Conservation (phyloP, 2,888 invertebrate genomes). For the Phlogophora meticulosa region DNA sequence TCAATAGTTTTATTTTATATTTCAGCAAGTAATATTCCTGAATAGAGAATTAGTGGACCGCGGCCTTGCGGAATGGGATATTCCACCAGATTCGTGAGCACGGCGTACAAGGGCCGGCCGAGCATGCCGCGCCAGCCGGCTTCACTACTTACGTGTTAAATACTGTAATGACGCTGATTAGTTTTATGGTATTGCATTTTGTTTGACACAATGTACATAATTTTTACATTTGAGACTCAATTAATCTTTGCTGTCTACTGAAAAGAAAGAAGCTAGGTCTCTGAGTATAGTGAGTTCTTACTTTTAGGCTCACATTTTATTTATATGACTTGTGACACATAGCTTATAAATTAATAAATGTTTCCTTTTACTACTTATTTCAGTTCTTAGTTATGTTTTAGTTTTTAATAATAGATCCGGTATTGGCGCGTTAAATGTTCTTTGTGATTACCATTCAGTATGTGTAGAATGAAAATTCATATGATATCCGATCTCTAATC, state of each 20-base stretch:
- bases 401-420: slow-evolving; percentile 47
- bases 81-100: slow-evolving; percentile 88
- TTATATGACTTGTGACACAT: slow-evolving; percentile 79
- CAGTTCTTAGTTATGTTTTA: slow-evolving; percentile 59
- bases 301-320: slow-evolving; percentile 73
- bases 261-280: slow-evolving; percentile 66
- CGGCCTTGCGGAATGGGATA: slow-evolving; percentile 95
- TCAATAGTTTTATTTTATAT: slow-evolving; percentile 65
- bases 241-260: slow-evolving; percentile 60
- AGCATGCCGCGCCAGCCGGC: slow-evolving; percentile 52
- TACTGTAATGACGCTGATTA: slow-evolving; percentile 77
- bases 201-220: slow-evolving; percentile 78
- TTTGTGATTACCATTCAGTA: slow-evolving; percentile 59
- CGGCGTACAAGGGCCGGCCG: slow-evolving; percentile 43
- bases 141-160: slow-evolving; percentile 60
- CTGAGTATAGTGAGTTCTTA: slow-evolving; percentile 66
- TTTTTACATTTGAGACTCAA: slow-evolving; percentile 69
- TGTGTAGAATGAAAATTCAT: slow-evolving; percentile 34
- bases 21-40: slow-evolving; percentile 95
- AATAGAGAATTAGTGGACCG: slow-evolving; percentile 96
- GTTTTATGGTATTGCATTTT: slow-evolving; percentile 85
- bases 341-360: slow-evolving; percentile 81
- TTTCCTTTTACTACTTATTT: slow-evolving; percentile 73
- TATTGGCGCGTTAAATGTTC: slow-evolving; percentile 50
- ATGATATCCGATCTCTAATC: slow-evolving; percentile 64